These are phyloP conservation scores for Narcine bancroftii DNA, from an alignment of 2,113 vertebrate species.

Conservation along the genomic window DNA sequence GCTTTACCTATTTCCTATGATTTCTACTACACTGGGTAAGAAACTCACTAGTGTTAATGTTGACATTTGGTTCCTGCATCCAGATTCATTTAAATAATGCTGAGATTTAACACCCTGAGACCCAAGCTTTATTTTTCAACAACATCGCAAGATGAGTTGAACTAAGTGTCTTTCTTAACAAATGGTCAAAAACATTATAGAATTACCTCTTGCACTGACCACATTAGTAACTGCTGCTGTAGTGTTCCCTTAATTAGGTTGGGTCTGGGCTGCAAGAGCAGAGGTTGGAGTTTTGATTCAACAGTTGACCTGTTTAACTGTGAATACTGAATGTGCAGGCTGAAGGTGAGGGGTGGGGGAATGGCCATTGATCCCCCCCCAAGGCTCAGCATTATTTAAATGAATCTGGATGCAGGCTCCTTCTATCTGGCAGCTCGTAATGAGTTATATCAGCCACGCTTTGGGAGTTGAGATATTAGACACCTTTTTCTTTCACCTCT, in stretches of 20 bases:
- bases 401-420: too few species aligned
- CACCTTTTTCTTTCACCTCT: neutral
- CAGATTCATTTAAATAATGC: neutral
- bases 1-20: neutral
- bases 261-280: neutral
- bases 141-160: neutral
- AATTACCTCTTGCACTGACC: neutral
- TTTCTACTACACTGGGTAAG: neutral
- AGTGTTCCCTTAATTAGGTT: neutral
- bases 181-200: neutral
- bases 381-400: too few species aligned
- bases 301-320: neutral
- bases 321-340: neutral
- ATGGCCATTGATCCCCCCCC: neutral
- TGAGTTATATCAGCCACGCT: neutral
- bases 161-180: neutral
- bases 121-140: neutral
- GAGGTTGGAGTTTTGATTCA: neutral
- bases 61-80: neutral
- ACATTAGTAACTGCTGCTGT: neutral
- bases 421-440: neutral
- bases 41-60: neutral
- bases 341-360: neutral
- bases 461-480: neutral
- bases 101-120: neutral